Percentiles rank a stretch among this genome's conserved stretches.
Conservation (phyloP, 2,797 vertebrate species). For the Iguana delicatissima region DNA sequence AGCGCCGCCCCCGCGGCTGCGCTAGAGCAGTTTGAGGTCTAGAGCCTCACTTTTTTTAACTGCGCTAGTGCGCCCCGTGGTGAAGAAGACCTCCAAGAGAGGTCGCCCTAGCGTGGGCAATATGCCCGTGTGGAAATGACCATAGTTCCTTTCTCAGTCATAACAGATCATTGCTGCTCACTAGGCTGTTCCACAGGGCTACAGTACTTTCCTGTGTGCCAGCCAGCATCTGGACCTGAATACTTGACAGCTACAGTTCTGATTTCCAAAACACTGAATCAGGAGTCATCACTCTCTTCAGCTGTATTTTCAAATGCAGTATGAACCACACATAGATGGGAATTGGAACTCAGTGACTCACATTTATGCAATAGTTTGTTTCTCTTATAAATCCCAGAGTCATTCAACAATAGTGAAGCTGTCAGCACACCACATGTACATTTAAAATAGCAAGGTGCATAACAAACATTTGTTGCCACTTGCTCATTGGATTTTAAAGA, state of each 20-base stretch:
- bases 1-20: no score
- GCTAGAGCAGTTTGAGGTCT: no score
- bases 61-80: no score
- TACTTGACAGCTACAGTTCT: background rate
- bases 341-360: background rate
- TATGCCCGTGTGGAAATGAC: no score
- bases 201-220: background rate
- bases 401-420: background rate
- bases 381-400: constrained; percentile 42
- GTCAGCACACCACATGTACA: background rate
- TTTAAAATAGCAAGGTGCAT: background rate
- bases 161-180: background rate
- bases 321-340: constrained; percentile 4
- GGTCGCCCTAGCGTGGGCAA: no score
- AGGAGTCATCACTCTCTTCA: background rate
- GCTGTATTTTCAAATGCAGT: background rate
- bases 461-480: constrained; percentile 33
- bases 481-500: background rate
- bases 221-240: background rate
- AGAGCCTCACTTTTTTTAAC: no score
- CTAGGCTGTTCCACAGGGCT: background rate
- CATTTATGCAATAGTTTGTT: constrained; percentile 30
- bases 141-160: background rate
- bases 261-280: constrained; percentile 17
- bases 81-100: no score